phyloP scores from a whole-genome alignment of 2,888 invertebrate species.

The Linnaemya vulpina region DNA sequence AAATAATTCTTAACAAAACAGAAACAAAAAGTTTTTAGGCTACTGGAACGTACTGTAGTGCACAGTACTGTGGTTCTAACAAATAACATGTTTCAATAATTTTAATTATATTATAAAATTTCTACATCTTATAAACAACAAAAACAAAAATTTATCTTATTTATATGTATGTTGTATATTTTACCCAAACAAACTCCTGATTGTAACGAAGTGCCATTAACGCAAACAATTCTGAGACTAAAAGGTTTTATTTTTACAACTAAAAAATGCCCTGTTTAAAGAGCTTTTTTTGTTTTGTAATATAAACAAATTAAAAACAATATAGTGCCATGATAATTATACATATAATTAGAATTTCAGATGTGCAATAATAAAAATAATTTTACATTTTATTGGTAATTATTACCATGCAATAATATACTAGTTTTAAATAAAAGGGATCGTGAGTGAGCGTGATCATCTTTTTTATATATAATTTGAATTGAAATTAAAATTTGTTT shows the following conservation, averaged over 20 bases:
- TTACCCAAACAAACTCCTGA: constrained; percentile 33
- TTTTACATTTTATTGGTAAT: constrained; percentile 6
- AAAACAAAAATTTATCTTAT: neutral
- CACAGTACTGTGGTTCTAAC: neutral
- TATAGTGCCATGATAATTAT: constrained; percentile 43
- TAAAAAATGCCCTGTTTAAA: constrained; percentile 8
- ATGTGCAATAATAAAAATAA: constrained; percentile 47
- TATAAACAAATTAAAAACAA: constrained; percentile 27
- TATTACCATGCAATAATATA: constrained; percentile 16
- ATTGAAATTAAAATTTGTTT: constrained; percentile 27
- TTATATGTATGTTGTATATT: neutral
- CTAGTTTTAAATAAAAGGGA: constrained; percentile 31
- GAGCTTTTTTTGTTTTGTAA: constrained; percentile 15
- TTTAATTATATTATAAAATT: neutral
- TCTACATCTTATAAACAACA: neutral
- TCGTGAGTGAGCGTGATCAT: constrained; percentile 60
- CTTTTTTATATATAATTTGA: constrained; percentile 4
- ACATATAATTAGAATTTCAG: neutral
- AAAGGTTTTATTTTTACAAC: constrained; percentile 1
- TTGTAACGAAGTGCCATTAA: constrained; percentile 64
- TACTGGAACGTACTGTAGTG: too few species aligned
- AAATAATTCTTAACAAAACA: neutral
- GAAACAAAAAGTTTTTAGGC: too few species aligned
- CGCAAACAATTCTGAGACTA: constrained; percentile 28
- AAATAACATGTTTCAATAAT: neutral